Percentiles rank a stretch among this genome's conserved stretches.
These are phyloP conservation scores for Neoarius graeffei DNA, from an alignment of 2,113 vertebrate genomes.

Conservation along the genomic window DNA sequence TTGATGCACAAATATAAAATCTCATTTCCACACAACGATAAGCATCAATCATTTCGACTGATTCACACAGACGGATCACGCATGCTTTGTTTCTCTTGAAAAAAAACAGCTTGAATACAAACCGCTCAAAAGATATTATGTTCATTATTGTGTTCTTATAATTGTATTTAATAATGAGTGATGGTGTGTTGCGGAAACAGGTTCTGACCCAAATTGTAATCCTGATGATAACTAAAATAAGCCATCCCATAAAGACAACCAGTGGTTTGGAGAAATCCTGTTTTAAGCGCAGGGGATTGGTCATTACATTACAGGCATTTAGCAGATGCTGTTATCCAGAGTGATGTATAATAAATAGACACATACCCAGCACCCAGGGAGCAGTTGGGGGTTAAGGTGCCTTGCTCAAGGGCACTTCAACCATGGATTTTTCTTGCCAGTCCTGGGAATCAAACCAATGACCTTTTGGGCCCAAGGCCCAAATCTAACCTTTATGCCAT, in stretches of 20 bases:
- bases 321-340: too few species aligned
- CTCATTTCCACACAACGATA: not conserved
- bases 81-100: not conserved
- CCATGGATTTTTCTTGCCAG: too few species aligned
- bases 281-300: not conserved
- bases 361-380: too few species aligned
- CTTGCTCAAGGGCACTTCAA: too few species aligned
- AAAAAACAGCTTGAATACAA: not conserved
- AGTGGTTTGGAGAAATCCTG: too few species aligned
- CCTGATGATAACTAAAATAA: not conserved
- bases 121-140: not conserved
- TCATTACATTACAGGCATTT: too few species aligned
- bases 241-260: not conserved
- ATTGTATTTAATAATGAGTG: not conserved
- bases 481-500: too few species aligned
- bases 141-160: not conserved
- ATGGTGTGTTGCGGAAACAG: not conserved
- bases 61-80: not conserved
- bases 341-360: too few species aligned
- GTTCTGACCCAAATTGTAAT: not conserved
- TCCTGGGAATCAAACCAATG: too few species aligned
- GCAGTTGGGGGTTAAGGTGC: too few species aligned
- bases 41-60: not conserved
- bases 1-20: not conserved
- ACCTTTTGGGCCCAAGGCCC: too few species aligned